Conservation (phyloP, 1,140 invertebrate genomes). For the Thalassaphorura encarpata region DNA sequence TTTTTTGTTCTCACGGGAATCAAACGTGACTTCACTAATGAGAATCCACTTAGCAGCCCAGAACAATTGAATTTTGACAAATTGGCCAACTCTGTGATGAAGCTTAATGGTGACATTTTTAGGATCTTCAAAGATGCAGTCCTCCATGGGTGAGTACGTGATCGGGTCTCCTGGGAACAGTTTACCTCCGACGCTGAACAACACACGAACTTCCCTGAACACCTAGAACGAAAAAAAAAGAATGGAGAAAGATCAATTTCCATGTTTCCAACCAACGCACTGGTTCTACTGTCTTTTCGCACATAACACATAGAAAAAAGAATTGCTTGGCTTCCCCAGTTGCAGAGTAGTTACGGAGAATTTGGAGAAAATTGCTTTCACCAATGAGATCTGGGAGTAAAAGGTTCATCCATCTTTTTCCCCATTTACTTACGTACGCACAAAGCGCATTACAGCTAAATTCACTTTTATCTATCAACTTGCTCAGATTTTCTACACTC, state of each 20-base stretch:
- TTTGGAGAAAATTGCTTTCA: too few relatives aligned
- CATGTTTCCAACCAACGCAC: too few relatives aligned
- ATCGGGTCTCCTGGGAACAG: conserved; percentile 63
- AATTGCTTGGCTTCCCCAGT: too few relatives aligned
- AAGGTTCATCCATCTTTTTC: too few relatives aligned
- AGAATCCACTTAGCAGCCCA: conserved; percentile 81
- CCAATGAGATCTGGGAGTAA: too few relatives aligned
- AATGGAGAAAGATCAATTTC: conserved; percentile 13
- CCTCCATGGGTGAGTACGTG: conserved; percentile 59
- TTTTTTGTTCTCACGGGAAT: conserved; percentile 53
- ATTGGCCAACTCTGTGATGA: conserved; percentile 68
- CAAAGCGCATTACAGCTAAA: too few relatives aligned
- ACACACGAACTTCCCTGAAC: conserved; percentile 63
- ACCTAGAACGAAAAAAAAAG: conserved; percentile 43
- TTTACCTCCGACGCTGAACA: conserved; percentile 71
- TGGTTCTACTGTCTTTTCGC: too few relatives aligned
- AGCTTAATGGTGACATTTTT: conserved; percentile 73
- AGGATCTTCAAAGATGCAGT: conserved; percentile 68
- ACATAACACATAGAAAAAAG: too few relatives aligned
- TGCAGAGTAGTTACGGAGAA: too few relatives aligned
- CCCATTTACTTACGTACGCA: too few relatives aligned
- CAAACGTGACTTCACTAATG: conserved; percentile 75
- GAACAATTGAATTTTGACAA: conserved; percentile 65
- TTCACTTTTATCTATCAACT: too few relatives aligned
- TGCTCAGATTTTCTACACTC: too few relatives aligned